Percentiles rank a stretch among this genome's conserved stretches.
These are phyloP conservation scores for Sinocyclocheilus maitianheensis DNA, from an alignment of 2,113 vertebrate genomes.

Conservation along the genomic window DNA sequence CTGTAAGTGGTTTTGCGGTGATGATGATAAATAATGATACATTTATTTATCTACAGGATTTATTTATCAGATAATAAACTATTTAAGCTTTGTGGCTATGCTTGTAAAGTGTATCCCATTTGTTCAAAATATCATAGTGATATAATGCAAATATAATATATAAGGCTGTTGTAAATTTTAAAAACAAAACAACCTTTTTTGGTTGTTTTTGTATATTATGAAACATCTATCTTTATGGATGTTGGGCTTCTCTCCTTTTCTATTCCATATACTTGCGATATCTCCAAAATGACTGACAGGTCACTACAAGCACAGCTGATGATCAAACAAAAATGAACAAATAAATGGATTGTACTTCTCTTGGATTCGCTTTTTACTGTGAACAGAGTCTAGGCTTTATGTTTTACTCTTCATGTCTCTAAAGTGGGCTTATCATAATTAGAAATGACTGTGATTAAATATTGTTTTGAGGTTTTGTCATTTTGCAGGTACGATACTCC, in stretches of 20 bases:
- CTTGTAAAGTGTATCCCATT: slow-evolving; percentile 45
- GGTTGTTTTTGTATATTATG: slow-evolving; percentile 35
- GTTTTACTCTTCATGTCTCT: slow-evolving; percentile 4
- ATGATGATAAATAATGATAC: slow-evolving; percentile 14
- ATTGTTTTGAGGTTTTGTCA: slow-evolving; percentile 15
- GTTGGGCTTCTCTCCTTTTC: slow-evolving; percentile 26
- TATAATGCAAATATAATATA: slow-evolving; percentile 49
- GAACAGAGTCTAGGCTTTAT: slow-evolving; percentile 9
- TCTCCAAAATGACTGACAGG: slow-evolving; percentile 41
- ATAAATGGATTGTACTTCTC: slow-evolving; percentile 49
- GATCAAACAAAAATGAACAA: slow-evolving; percentile 47
- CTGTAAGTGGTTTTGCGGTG: slow-evolving; percentile 21
- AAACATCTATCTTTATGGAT: slow-evolving; percentile 24
- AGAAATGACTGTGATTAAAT: slow-evolving; percentile 13
- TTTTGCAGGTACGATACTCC: neutral
- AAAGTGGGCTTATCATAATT: slow-evolving; percentile 27
- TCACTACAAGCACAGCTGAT: slow-evolving; percentile 56
- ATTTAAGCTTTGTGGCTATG: slow-evolving; percentile 42
- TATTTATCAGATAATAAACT: slow-evolving; percentile 38
- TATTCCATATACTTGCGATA: slow-evolving; percentile 45
- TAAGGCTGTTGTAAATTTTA: slow-evolving; percentile 34
- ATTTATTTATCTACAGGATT: slow-evolving; percentile 36
- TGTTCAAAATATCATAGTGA: slow-evolving; percentile 28
- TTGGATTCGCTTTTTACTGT: slow-evolving; percentile 20
- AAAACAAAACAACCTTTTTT: slow-evolving; percentile 45